Conservation (phyloP, 64 coral and sea anemone species). For the Stylophora pistillata region DNA sequence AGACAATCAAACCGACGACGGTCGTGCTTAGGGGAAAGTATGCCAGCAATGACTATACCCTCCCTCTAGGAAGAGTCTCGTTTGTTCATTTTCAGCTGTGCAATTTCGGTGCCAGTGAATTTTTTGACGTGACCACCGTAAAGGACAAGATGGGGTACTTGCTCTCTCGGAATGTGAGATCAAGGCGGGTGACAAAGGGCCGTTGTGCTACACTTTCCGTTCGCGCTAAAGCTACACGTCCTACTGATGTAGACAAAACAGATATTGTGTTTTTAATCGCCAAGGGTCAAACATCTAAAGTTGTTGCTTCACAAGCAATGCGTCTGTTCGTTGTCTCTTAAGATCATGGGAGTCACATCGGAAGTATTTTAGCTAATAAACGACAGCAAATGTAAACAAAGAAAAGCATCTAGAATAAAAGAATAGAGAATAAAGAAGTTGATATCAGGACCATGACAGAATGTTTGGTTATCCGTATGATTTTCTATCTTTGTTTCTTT, state of each 20-base stretch:
- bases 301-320: background rate
- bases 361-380: too few species aligned
- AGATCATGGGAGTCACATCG: background rate
- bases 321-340: constrained; percentile 13
- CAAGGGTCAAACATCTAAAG: background rate
- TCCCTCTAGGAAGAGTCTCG: constrained; percentile 26
- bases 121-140: constrained; percentile 7
- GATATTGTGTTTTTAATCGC: constrained; percentile 11
- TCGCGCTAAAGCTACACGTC: background rate
- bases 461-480: too few species aligned
- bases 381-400: too few species aligned
- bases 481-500: too few species aligned
- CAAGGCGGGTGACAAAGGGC: background rate
- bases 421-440: too few species aligned
- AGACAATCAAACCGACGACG: constrained; percentile 44
- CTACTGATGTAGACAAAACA: background rate
- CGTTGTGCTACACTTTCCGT: constrained; percentile 6
- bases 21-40: constrained; percentile 40
- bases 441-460: too few species aligned
- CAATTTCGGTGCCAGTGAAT: constrained; percentile 14
- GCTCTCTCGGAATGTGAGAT: too few species aligned
- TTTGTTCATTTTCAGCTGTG: constrained; percentile 52
- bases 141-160: background rate
- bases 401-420: too few species aligned
- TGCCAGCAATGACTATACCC: constrained; percentile 63